phyloP scores from a whole-genome alignment of 1,140 invertebrate genomes.

The Monochamus saltuarius region DNA sequence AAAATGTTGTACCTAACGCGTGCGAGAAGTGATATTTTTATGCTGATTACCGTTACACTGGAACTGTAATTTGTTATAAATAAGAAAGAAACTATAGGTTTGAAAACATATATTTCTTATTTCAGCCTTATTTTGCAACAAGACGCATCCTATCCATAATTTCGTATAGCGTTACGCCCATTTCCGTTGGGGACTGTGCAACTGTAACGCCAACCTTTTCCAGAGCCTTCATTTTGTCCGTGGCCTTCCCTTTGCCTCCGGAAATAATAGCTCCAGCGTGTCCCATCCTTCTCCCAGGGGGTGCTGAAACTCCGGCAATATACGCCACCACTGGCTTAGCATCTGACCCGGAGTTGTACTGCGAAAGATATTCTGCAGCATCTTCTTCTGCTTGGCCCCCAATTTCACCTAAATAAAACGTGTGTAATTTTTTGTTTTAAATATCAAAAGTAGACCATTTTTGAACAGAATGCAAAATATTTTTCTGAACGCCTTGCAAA shows the following conservation, averaged over 20 bases:
- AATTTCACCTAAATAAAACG: conserved; percentile 77
- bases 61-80: too few relatives aligned
- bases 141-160: conserved; percentile 61
- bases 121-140: too few relatives aligned
- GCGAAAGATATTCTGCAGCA: conserved; percentile 89
- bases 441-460: too few relatives aligned
- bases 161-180: conserved; percentile 83
- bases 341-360: conserved; percentile 87
- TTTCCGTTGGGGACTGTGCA: conserved; percentile 93
- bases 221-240: conserved; percentile 95
- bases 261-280: conserved; percentile 99
- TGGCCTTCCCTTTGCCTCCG: conserved; percentile 94
- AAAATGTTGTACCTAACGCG: too few relatives aligned
- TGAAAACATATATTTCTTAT: too few relatives aligned
- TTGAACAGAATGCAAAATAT: too few relatives aligned
- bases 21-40: too few relatives aligned
- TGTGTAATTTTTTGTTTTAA: too few relatives aligned
- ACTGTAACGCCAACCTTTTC: conserved; percentile 89
- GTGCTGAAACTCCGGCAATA: conserved; percentile 96
- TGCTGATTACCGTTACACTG: too few relatives aligned
- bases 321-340: conserved; percentile 97
- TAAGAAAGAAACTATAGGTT: too few relatives aligned
- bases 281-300: conserved; percentile 96
- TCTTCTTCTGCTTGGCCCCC: conserved; percentile 95
- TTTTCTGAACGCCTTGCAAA: too few relatives aligned